Evolutionary conservation across 2,797 vertebrate genomes (phyloP), one percentile per base, ranked within the genome.

Genomic region (Amphiprion clarkii): DNA sequence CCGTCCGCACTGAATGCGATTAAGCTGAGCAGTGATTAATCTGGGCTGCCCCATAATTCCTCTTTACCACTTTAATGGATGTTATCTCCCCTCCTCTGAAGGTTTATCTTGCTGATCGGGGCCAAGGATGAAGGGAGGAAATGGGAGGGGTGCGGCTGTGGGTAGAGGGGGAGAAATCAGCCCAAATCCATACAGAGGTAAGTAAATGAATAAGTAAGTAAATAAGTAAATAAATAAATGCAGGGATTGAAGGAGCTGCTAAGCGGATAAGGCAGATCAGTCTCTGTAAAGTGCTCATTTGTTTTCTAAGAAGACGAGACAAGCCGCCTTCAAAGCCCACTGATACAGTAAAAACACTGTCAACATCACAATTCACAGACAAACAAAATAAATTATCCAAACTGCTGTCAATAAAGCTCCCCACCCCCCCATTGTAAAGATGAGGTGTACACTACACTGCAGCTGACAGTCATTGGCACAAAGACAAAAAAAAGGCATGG

Each of bases 51-150:
- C 93, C 88, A 87, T 93, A 93, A 95, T 93, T 94, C 94, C 93
- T 94, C 92, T 91, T 94, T 92, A 94, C 92, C 92, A 92, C 91
- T 93, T 92, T 94, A 95, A 93, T 94, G 93, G 94, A 93, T 93
- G 93, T 94, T 95, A 95, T 95, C 93, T 92, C 85, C 88, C 90
- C 90, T 92, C 91, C 92, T 93, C 93, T 91, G 90, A 92, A 90
- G 90, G 88, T 90, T 94, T 94, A 95, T 95, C 94, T 93, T 91
- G 82, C 92, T 92, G 94, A 96, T 94, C 93, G 69, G 79, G 88
- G 90, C 86, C 88, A 88, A 87, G 83, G 87, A 93, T 89, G 88
- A 87, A 59, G 84, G 79, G 67, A 77, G 78, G 60, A 75, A 78
- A 74, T 71, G 66, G 82, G 52, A 60, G 60, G 58, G 78, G 74